These are phyloP conservation scores for Alosa alosa DNA, from an alignment of 2,113 vertebrate genomes.

Conservation along the genomic window DNA sequence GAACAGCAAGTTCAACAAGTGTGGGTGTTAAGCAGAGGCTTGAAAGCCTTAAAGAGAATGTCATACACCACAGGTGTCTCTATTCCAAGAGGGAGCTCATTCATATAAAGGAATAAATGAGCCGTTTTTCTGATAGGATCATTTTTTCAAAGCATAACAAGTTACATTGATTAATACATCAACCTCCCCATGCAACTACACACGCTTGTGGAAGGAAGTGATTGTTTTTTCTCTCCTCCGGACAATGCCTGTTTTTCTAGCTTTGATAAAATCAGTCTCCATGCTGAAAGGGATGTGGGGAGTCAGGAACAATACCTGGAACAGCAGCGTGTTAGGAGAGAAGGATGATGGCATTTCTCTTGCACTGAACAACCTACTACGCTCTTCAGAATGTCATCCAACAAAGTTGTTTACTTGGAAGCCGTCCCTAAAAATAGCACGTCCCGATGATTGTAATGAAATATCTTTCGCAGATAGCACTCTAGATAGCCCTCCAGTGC, in stretches of 20 bases:
- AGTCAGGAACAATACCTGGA: neutral
- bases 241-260: neutral
- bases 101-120: neutral
- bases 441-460: neutral
- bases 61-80: neutral
- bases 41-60: neutral
- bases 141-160: neutral
- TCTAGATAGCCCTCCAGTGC: neutral
- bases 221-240: neutral
- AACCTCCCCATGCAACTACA: neutral
- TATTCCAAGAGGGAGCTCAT: neutral
- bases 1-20: no score
- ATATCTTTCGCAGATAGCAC: neutral
- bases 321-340: neutral
- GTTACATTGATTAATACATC: neutral
- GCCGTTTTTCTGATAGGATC: neutral
- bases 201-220: slow-evolving; percentile 6
- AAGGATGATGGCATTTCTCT: neutral
- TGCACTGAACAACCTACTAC: neutral
- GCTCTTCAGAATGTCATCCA: neutral
- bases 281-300: neutral
- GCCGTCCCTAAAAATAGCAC: neutral
- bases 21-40: neutral
- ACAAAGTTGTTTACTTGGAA: neutral
- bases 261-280: neutral